Evolutionary conservation across 1,140 invertebrate genomes (phyloP), one percentile per base, ranked within the genome.

Genomic region (Vollenhovia emeryi): DNA sequence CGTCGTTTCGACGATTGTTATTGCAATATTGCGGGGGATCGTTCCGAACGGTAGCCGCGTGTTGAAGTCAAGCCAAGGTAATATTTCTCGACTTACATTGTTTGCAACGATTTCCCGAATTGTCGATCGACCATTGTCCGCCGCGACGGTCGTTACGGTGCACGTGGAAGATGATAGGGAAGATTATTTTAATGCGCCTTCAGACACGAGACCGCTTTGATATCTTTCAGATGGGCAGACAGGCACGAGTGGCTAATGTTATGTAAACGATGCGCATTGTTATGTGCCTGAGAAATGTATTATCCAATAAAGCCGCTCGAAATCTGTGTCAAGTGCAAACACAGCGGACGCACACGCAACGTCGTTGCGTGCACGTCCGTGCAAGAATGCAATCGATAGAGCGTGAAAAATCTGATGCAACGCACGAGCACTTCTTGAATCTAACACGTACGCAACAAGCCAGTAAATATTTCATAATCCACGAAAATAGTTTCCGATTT

Each of bases 301-400:
- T 84, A 84, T 60, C 55, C 69, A 27, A 73, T 60, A 60, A 60
- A 43, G 40, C n/a, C 24, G 9, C 18, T 21, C 60, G 60, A 76
- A 78, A 84, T 84, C 57, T 64, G 30, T 84, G 82, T 66, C 82
- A 84, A 84, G 82, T 84, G 82, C 66, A 84, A 66, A 84, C 33
- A 18, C 21, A 11, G n/a, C 21, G 36, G 30, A 74, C 82, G 36
- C 27, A 24, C 59, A 79, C 45, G 59, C 59, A 78, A 62, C 18
- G 30, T 36, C 27, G 48, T 78, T 64, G 74, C 60, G 27, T 69
- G 45, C 24, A 30, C 36, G 36, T 57, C 48, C 21, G 48, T 55
- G 36, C 33, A 60, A 85, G 75, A 85, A 85, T 85, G 75, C 43
- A 52, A 48, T 60, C 55, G 55, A 85, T 71, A 59, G 66, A 80